Base-by-base conservation (phyloP, 1,140 invertebrate species). In the Geopemphigus sp. region DNA sequence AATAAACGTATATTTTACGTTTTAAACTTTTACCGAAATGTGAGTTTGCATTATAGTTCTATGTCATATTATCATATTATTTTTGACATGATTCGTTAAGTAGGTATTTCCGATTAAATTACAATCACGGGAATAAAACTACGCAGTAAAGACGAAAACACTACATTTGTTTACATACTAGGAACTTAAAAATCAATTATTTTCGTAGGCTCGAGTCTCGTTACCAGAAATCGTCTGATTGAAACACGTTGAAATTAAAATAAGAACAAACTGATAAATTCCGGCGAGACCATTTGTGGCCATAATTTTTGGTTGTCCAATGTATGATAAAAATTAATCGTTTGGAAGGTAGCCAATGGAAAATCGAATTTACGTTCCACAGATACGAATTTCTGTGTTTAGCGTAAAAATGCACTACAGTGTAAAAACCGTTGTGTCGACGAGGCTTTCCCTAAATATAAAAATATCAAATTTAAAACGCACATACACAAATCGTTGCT, bases 311-410 rank as follows among this genome's bases (percentile, higher is more conserved):
- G 45, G 39, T 68, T 50, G 66, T 68, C 66, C 26, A 68, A 68
- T 68, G 22, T 68, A 45, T 68, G 45, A 68, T 68, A 68, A 68
- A 68, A 50, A 68, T 68, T 68, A 68, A 68, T 68, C 66, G 39
- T 68, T 68, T 68, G 66, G 66, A 50, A 22, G 47, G 22, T 26
- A 26, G 66, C 66, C 66, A 68, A 50, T 24, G 66, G n/a, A 50
- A 26, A 47, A 68, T 68, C 15, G 22, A 26, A 68, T 68, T 68
- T 68, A 68, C 39, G 66, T 68, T 50, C 22, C 14, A 47, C n/a
- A 17, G 22, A 50, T n/a, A 26, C 12, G 1, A 68, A 26, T 50
- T 24, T 50, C 45, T 12, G 22, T 17, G 5, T 3, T 24, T 15
- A 45, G 24, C 45, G 14, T 22, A 26, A 39, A 26, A 47, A 68